Percentiles rank a stretch among this genome's conserved stretches.
These are phyloP conservation scores for Oxycera nigricornis DNA, from an alignment of 2,888 invertebrate genomes.

Conservation along the genomic window DNA sequence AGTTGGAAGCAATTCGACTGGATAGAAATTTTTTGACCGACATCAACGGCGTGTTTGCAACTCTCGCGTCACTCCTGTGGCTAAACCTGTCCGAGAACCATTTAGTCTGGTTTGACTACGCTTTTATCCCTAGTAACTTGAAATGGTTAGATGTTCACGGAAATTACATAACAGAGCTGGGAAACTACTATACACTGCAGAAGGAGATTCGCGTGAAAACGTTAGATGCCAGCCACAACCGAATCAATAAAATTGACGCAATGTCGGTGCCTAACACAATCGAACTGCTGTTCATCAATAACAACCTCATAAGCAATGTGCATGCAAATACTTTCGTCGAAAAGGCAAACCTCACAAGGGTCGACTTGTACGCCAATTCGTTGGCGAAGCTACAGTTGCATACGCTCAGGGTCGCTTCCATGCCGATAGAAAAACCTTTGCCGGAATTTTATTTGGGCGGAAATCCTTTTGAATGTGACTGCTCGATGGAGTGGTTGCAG, in stretches of 20 bases:
- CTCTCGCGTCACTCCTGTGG: slow-evolving; percentile 82
- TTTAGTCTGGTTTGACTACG: slow-evolving; percentile 92
- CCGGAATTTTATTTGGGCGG: slow-evolving; percentile 92
- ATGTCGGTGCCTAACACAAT: slow-evolving; percentile 88
- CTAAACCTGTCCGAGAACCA: slow-evolving; percentile 90
- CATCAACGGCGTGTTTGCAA: slow-evolving; percentile 88
- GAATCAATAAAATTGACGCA: slow-evolving; percentile 80
- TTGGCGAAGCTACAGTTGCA: slow-evolving; percentile 82
- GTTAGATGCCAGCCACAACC: slow-evolving; percentile 90
- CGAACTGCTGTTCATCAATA: slow-evolving; percentile 86
- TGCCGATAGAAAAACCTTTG: slow-evolving; percentile 70
- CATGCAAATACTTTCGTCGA: slow-evolving; percentile 86
- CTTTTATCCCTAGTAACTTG: slow-evolving; percentile 86
- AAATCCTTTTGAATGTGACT: slow-evolving; percentile 94
- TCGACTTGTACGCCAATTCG: slow-evolving; percentile 90
- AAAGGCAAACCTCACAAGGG: slow-evolving; percentile 83
- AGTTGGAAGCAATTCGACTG: slow-evolving; percentile 84
- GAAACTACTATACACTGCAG: slow-evolving; percentile 87
- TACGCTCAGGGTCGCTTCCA: slow-evolving; percentile 77
- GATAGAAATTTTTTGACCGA: slow-evolving; percentile 89
- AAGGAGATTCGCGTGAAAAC: slow-evolving; percentile 83
- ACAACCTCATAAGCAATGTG: slow-evolving; percentile 82
- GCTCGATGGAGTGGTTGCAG: slow-evolving; percentile 95
- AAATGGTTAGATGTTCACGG: slow-evolving; percentile 92
- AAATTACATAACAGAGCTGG: slow-evolving; percentile 86